Evolutionary conservation across 2,797 vertebrate genomes (phyloP), one percentile per base, ranked within the genome.

Genomic region (Danio aesculapii): DNA sequence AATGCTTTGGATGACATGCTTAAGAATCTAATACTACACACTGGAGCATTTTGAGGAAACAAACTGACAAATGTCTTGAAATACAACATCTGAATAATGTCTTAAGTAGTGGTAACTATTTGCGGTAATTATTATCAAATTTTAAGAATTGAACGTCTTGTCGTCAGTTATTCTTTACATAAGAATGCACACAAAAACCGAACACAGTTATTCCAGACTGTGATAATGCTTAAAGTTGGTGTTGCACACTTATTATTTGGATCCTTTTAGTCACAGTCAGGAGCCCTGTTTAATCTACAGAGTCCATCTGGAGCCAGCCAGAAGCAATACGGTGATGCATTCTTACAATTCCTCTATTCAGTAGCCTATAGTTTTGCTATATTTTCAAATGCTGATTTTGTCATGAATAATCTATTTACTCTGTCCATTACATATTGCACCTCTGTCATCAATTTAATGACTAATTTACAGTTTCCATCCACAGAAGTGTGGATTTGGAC

Each of bases 251-350:
- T 50, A 62, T 62, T 75, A 49, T 49, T 75, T 62, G n/a, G 44
- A 62, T 62, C 21, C 58, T n/a, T 62, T 75, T 62, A 62, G 21
- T 75, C 71, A 47, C 71, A 59, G 55, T 47, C 17, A 59, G 55
- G 14, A 50, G 44, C 72, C 21, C 72, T 62, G 14, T 44, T 61
- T 62, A 75, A 75, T 61, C 72, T 62, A 41, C 30, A 58, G 50
- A 75, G 21, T 46, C 44, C 53, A 79, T 70, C 21, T 78, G 44
- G 41, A 17, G 66, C 55, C 21, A 69, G 21, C 58, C 55, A 49
- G 66, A 39, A 70, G 68, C 44, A 63, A 41, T 64, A 41, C 47
- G 21, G 55, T 52, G 46, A 69, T 14, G 12, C 14, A 49, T 62
- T 75, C 58, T 13, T 50, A n/a, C 39, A 4, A 62, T 62, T 17